phyloP scores from a whole-genome alignment of 2,888 invertebrate genomes.

The Trisateles emortualis region DNA sequence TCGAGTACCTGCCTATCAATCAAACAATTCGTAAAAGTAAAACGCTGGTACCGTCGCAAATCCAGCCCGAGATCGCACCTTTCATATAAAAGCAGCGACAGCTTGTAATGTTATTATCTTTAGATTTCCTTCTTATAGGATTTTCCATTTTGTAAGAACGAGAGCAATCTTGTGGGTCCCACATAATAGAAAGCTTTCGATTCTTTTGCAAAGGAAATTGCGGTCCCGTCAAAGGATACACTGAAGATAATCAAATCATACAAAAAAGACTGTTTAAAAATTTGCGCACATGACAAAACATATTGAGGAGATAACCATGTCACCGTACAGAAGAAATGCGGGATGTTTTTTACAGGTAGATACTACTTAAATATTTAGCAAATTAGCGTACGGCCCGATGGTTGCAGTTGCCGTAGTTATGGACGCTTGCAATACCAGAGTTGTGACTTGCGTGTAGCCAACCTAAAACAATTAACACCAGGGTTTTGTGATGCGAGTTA shows the following conservation, averaged over 20 bases:
- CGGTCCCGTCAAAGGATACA: slow-evolving; percentile 51
- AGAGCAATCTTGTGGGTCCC: slow-evolving; percentile 46
- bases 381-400: too few species aligned
- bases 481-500: too few species aligned
- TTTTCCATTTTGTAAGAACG: slow-evolving; percentile 45
- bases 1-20: not conserved
- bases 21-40: not conserved
- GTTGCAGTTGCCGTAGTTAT: too few species aligned
- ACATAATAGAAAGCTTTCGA: slow-evolving; percentile 61
- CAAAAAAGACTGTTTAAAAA: not conserved
- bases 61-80: slow-evolving; percentile 13
- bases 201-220: slow-evolving; percentile 58
- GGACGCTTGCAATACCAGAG: too few species aligned
- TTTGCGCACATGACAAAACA: not conserved
- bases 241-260: slow-evolving; percentile 40
- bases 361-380: too few species aligned
- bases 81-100: slow-evolving; percentile 44
- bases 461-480: too few species aligned
- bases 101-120: slow-evolving; percentile 58
- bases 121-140: slow-evolving; percentile 50
- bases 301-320: not conserved
- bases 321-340: not conserved
- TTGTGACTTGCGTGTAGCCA: too few species aligned
- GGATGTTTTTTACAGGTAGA: too few species aligned
- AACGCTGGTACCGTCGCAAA: not conserved